phyloP scores from a whole-genome alignment of 2,888 invertebrate genomes.

The Vandiemenella viatica region DNA sequence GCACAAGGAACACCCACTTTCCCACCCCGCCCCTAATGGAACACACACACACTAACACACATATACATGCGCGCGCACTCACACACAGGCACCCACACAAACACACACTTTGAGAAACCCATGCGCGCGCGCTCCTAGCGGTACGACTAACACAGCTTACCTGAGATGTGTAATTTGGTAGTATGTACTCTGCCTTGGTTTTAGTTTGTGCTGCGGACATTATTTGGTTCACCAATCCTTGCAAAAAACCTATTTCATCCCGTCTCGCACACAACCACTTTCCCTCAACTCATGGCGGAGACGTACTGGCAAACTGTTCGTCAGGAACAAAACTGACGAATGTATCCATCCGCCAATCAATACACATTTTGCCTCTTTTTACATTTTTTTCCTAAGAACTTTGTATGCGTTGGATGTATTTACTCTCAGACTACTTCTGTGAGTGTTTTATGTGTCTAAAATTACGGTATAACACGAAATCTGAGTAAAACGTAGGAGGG shows the following conservation, averaged over 20 bases:
- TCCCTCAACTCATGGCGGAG: slow-evolving; percentile 11
- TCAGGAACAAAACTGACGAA: slow-evolving; percentile 1
- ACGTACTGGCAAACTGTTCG: slow-evolving; percentile 9
- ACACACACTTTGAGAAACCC: too few species aligned
- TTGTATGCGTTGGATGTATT: too few species aligned
- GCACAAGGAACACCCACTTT: slow-evolving; percentile 14
- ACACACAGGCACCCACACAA: too few species aligned
- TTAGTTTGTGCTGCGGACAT: slow-evolving; percentile 13
- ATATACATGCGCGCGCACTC: not conserved
- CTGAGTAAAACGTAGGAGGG: not conserved
- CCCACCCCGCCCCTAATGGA: slow-evolving; percentile 12
- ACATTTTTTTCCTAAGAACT: not conserved
- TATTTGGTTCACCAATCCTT: too few species aligned
- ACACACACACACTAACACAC: slow-evolving; percentile 5
- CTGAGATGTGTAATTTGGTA: slow-evolving; percentile 11
- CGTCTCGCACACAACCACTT: too few species aligned
- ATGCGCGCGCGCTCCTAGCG: too few species aligned
- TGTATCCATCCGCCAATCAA: slow-evolving; percentile 16
- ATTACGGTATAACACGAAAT: too few species aligned
- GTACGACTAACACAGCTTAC: slow-evolving; percentile 8
- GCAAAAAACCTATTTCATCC: too few species aligned
- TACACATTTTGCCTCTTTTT: not conserved
- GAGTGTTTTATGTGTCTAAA: too few species aligned
- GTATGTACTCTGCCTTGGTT: slow-evolving; percentile 12
- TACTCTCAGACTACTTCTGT: too few species aligned